Conservation (phyloP, 2,888 invertebrate genomes). For the Xestia ashworthii region DNA sequence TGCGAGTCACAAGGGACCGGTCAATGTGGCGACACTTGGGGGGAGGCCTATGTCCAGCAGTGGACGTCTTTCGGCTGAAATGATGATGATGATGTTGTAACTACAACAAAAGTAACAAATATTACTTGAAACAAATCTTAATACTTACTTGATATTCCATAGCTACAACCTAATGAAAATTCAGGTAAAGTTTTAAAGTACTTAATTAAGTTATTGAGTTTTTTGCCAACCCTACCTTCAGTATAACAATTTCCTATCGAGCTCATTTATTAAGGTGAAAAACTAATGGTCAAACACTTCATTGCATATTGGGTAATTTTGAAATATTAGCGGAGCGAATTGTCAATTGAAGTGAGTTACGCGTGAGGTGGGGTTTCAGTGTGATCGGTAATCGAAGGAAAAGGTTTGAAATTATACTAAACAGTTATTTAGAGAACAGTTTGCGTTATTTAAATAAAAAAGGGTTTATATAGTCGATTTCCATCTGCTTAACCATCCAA, state of each 20-base stretch:
- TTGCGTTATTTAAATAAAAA: background rate
- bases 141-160: background rate
- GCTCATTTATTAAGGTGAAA: slow-evolving; percentile 59
- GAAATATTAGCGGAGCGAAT: slow-evolving; percentile 59
- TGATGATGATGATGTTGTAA: too few species aligned
- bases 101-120: too few species aligned
- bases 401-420: background rate
- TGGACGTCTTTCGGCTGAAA: too few species aligned
- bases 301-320: slow-evolving; percentile 59
- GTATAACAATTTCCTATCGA: slow-evolving; percentile 39
- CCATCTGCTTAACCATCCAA: background rate
- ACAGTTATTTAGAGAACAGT: background rate
- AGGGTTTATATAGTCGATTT: background rate
- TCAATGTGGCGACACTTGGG: too few species aligned
- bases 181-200: background rate
- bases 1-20: too few species aligned
- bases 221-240: slow-evolving; percentile 49
- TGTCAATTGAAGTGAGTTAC: slow-evolving; percentile 55
- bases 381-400: slow-evolving; percentile 8
- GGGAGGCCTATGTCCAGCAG: too few species aligned
- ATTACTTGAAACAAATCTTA: too few species aligned
- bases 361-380: slow-evolving; percentile 26
- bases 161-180: background rate
- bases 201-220: background rate
- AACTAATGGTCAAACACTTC: slow-evolving; percentile 56